phyloP scores from a whole-genome alignment of 2,888 invertebrate genomes.

The Eilema sororculum region DNA sequence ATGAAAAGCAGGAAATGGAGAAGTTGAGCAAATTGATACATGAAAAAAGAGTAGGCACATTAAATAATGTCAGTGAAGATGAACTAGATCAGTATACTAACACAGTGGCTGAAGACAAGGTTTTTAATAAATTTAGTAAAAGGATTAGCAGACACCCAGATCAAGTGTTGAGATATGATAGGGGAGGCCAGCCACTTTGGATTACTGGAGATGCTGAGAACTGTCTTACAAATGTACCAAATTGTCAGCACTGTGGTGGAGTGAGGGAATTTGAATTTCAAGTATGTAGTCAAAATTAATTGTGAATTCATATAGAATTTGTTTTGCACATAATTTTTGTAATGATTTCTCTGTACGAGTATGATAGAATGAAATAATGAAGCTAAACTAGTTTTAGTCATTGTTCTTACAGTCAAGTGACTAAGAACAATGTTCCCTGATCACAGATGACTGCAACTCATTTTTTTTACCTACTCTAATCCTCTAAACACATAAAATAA shows the following conservation, averaged over 20 bases:
- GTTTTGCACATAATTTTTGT: not conserved
- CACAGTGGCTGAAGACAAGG: slow-evolving; percentile 89
- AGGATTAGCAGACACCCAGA: slow-evolving; percentile 90
- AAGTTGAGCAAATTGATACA: slow-evolving; percentile 81
- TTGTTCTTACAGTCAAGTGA: too few species aligned
- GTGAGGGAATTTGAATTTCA: slow-evolving; percentile 96
- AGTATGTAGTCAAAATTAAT: slow-evolving; percentile 69
- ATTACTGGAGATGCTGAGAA: slow-evolving; percentile 88
- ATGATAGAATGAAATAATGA: too few species aligned
- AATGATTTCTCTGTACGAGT: too few species aligned
- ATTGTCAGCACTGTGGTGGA: slow-evolving; percentile 91
- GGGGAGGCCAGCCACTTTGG: slow-evolving; percentile 94
- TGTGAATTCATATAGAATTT: not conserved
- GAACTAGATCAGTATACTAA: slow-evolving; percentile 91
- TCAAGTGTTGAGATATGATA: slow-evolving; percentile 93
- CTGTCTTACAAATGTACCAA: slow-evolving; percentile 87
- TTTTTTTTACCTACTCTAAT: too few species aligned
- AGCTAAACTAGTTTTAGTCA: too few species aligned
- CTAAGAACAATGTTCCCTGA: too few species aligned
- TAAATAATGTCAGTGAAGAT: slow-evolving; percentile 88
- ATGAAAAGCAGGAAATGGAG: slow-evolving; percentile 82
- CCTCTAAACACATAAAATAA: too few species aligned
- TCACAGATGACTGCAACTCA: too few species aligned
- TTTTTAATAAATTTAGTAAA: slow-evolving; percentile 92
- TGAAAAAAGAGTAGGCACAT: slow-evolving; percentile 88